Evolutionary conservation across 2,797 vertebrate genomes (phyloP), one percentile per base, ranked within the genome.

Genomic region (Enteromius fasciolatus): DNA sequence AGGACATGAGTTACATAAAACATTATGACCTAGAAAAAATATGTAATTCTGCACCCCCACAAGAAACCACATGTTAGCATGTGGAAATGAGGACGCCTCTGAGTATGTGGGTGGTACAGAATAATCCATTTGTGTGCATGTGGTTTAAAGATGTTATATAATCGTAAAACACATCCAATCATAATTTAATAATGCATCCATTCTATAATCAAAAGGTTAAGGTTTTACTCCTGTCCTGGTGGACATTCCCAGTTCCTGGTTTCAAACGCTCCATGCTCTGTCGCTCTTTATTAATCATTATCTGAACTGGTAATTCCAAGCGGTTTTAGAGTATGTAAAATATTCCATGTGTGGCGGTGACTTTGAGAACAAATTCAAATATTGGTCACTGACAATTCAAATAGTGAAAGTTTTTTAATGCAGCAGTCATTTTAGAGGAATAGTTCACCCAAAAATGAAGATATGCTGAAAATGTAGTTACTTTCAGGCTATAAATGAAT

Each of bases 11-110:
- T 78, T 20, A 61, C 77, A 84, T 85, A 78, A 84, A 82, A 63
- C 91, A 86, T 90, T 87, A 84, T 92, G 93, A 92, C 93, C 93
- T 92, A 94, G 90, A 94, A 93, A 92, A 87, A 3, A 85, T 61
- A 73, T 31, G 23, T 28, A 67, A 61, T 46, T 41, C n/a, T 23
- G 20, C 18, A 72, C 74, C 63, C 44, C 67, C 84, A 44, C 28
- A 11, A 28, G 33, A 61, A 79, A 66, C 36, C 68, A 57, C 52
- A 59, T 1, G 1, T 17, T 20, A 2, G 33, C 17, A 7, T 80
- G 14, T 46, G 33, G 10, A 80, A 75, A 67, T 36, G 63, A 63
- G 50, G 48, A 57, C 20, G 0, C 39, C 0, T 1, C 2, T 44
- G 10, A 63, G 7, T 0, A 41, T 57, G 39, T 64, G 4, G 10